Base-by-base conservation (phyloP, 2,113 vertebrate species). In the Cheirogaleus medius region DNA sequence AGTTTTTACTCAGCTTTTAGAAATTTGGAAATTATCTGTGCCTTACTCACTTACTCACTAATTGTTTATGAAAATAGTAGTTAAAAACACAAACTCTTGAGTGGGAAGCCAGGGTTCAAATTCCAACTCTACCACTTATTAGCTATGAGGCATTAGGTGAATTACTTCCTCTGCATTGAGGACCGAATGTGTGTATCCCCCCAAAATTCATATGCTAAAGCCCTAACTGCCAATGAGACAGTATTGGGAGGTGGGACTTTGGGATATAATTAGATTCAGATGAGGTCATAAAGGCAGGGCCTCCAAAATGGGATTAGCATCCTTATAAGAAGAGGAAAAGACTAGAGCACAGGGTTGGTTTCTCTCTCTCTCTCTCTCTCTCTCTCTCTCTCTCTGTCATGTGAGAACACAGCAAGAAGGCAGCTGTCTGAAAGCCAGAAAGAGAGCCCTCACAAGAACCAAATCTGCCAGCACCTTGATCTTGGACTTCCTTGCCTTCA, bases 1-100 rank as follows among this genome's bases (percentile, higher is more conserved):
- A 63, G 42, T 94, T 87, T 94, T 91, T 58, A 77, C 37, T 88
- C 34, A 0, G 5, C 92, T 92, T 81, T 92, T 77, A 95, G 71
- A 97, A 77, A 73, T 71, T 49, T 80, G 64, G 86, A 44, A 47
- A 42, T 69, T 27, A 15, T 60, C 34, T 34, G 23, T 34, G 32
- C 29, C 37, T 97, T 71, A n/a, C 8, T 89, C 44, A 49, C 27
- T 88, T 64, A 60, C 52, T 87, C 47, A 78, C 32, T 32, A 69
- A 49, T 37, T 44, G 14, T 91, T 92, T 84, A 44, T 77, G 54
- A 81, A 83, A 47, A 80, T 21, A 47, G 32, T 29, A 23, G 42
- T 29, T 90, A 71, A 39, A 96, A 85, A 7, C 10, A 29, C 34
- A 44, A 68, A 63, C 60, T 52, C 83, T 82, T 56, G 64, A 91